phyloP scores from a whole-genome alignment of 2,113 vertebrate genomes.

The Apistogramma diplotaenia region DNA sequence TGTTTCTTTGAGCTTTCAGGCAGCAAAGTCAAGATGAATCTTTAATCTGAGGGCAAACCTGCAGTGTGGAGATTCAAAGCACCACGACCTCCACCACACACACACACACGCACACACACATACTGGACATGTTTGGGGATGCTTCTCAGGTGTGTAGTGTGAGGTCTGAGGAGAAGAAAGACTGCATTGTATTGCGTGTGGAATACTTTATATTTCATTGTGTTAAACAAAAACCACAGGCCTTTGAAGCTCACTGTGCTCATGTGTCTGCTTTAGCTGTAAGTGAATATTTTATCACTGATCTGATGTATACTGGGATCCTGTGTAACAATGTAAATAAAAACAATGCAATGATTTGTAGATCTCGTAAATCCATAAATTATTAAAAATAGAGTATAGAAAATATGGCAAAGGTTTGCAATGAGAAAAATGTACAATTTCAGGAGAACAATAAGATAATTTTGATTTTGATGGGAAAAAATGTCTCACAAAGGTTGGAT shows the following conservation, averaged over 20 bases:
- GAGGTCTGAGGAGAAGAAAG: slow-evolving; percentile 15
- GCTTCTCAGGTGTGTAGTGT: slow-evolving; percentile 25
- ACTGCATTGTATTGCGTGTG: not conserved
- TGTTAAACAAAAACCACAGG: slow-evolving; percentile 9
- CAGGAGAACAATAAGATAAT: not conserved
- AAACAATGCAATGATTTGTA: not conserved
- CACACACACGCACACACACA: not conserved
- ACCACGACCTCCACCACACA: not conserved
- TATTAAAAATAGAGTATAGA: not conserved
- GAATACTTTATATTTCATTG: slow-evolving; percentile 16
- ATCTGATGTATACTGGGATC: not conserved
- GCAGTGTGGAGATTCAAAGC: slow-evolving; percentile 8
- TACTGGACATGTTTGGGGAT: not conserved
- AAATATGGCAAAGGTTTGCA: not conserved
- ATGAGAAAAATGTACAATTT: not conserved
- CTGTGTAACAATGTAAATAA: not conserved
- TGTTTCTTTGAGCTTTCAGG: not conserved
- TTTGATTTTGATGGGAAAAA: not conserved
- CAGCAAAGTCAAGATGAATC: not conserved
- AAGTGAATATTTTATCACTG: not conserved
- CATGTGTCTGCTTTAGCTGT: not conserved
- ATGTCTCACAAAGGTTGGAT: not conserved
- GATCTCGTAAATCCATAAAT: rapidly evolving
- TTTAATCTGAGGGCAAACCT: slow-evolving; percentile 33
- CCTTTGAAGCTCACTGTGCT: not conserved